Evolutionary conservation across 2,113 vertebrate genomes (phyloP), one percentile per base, ranked within the genome.

Genomic region (Actenoides hombroni): DNA sequence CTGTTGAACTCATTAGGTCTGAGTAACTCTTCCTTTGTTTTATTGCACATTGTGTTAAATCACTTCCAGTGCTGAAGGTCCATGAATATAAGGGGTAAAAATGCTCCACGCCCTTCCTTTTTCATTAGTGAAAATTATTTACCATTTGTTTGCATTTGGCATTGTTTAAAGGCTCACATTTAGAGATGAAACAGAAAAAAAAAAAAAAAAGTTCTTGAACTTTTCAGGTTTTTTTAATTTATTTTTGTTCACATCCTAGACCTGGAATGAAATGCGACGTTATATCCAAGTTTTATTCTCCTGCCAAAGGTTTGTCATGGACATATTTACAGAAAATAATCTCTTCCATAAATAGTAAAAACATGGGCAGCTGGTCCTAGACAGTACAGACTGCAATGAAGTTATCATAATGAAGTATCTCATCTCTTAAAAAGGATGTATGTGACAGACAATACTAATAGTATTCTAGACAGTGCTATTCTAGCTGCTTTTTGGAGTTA

Each of bases 21-120:
- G 97, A 97, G 91, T 96, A 95, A 95, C 68, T 79, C 97, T 97
- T 96, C 97, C 97, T 97, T 64, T 94, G 94, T 95, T 95, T 97
- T 92, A 97, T 71, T 83, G 91, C 61, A 54, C 77, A 83, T 93
- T 92, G 94, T 96, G 54, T 92, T 83, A 59, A 90, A 42, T 91
- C 94, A 91, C 63, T 96, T 96, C 86, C 94, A 92, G 86, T 49
- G 86, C 12, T 20, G 46, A 73, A 67, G 91, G 85, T 65, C 92
- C 91, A 97, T 94, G 95, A 54, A 86, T 81, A 93, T 86, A 90
- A 86, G 86, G 64, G 94, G 83, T 76, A 83, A 88, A 92, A 59
- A 91, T 60, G 73, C 60, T 88, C 88, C 95, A 87, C 90, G 0
- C 95, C 94, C 96, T 92, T 79, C 60, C 90, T 69, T 48, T 83